These are phyloP conservation scores for Callopanchax toddi DNA, from an alignment of 2,113 vertebrate species.

Conservation along the genomic window DNA sequence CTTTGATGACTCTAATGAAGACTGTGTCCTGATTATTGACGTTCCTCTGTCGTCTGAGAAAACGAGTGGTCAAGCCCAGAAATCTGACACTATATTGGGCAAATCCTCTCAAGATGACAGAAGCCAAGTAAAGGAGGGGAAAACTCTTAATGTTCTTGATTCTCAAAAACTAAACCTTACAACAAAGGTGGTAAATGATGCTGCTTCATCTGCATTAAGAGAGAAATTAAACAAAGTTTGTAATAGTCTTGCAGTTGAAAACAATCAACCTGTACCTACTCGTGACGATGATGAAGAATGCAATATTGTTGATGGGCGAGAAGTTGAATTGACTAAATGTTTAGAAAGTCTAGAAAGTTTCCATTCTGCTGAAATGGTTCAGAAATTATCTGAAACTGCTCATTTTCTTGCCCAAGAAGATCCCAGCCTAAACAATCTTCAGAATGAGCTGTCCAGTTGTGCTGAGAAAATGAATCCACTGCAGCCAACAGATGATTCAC, in stretches of 20 bases:
- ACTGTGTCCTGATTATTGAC: constrained; percentile 77
- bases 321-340: constrained; percentile 49
- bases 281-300: background rate
- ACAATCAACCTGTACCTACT: background rate
- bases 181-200: background rate
- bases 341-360: constrained; percentile 42
- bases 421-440: background rate
- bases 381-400: background rate
- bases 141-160: background rate
- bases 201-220: background rate
- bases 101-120: background rate
- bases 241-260: background rate
- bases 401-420: constrained; percentile 4
- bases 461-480: constrained; percentile 11
- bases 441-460: background rate
- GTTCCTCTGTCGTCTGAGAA: constrained; percentile 43
- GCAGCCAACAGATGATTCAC: constrained; percentile 3
- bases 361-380: constrained; percentile 6
- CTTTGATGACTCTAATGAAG: constrained; percentile 74
- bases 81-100: background rate
- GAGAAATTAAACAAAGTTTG: background rate
- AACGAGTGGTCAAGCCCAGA: constrained; percentile 46
- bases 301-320: constrained; percentile 15
- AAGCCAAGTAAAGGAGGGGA: background rate
- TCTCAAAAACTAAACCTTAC: background rate